Conservation (phyloP, 2,113 vertebrate genomes). For the Dasyprocta punctata region DNA sequence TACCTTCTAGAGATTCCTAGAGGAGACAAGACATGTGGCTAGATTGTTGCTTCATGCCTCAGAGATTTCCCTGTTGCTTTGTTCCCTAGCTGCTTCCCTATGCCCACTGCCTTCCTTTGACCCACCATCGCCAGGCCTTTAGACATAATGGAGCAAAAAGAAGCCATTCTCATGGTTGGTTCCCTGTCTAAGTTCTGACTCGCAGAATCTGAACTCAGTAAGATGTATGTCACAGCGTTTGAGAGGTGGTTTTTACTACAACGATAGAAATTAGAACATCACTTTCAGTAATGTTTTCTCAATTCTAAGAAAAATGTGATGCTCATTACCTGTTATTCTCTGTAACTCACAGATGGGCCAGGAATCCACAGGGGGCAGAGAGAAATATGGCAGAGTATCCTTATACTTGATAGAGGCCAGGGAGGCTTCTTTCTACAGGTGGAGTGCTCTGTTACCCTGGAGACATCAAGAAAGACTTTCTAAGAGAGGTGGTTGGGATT, state of each 20-base stretch:
- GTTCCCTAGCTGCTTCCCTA: neutral
- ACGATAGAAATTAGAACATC: neutral
- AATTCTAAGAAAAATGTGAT: neutral
- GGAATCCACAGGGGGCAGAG: neutral
- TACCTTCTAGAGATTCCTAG: neutral
- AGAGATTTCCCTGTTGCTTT: neutral
- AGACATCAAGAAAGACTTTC: neutral
- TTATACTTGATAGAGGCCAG: neutral
- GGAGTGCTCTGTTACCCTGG: neutral
- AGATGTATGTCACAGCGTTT: neutral
- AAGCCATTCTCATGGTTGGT: neutral
- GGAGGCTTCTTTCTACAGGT: neutral
- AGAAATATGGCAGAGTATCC: neutral
- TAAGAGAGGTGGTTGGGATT: neutral
- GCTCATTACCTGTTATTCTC: neutral
- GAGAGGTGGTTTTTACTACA: neutral
- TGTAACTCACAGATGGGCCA: neutral
- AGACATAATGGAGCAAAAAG: neutral
- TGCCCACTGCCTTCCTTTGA: constrained; percentile 4
- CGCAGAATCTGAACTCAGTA: neutral
- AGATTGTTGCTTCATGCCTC: neutral
- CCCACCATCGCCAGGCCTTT: no score
- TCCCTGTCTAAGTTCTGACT: neutral
- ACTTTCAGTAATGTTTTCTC: neutral
- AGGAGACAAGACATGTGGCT: neutral